Evolutionary conservation across 2,113 vertebrate genomes (phyloP).

Genomic region (Atherinomorus stipes): DNA sequence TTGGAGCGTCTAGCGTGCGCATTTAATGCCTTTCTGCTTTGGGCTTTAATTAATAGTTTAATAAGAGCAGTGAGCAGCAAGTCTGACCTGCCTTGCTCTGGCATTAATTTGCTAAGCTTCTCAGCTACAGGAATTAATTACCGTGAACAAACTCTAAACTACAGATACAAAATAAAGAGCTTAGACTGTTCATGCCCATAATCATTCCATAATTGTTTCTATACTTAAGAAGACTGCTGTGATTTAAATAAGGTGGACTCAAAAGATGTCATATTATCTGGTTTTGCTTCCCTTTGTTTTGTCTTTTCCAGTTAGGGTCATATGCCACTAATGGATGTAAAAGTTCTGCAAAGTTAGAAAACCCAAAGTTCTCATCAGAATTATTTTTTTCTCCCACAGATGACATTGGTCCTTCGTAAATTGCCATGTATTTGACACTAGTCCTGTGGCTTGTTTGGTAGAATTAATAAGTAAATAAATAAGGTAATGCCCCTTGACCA

Average conservation of each 20-base stretch:
- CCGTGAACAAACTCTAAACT: conserved; percentile 59
- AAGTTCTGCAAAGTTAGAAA: neutral
- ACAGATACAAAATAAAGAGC: conserved; percentile 56
- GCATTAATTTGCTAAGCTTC: conserved; percentile 69
- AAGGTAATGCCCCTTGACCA: no score
- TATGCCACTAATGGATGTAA: neutral
- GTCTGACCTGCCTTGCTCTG: conserved; percentile 51
- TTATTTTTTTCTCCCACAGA: neutral
- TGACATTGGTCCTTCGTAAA: neutral
- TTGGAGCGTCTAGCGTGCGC: conserved; percentile 11
- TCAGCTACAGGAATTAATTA: conserved; percentile 66
- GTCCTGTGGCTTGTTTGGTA: no score
- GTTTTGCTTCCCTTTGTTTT: neutral
- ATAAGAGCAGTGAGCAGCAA: conserved; percentile 52
- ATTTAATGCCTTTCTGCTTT: conserved; percentile 46
- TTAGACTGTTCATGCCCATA: conserved; percentile 60
- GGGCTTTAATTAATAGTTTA: conserved; percentile 71
- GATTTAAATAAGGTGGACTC: conserved; percentile 11
- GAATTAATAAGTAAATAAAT: no score
- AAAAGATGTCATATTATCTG: neutral
- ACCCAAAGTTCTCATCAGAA: neutral
- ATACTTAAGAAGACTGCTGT: conserved; percentile 9
- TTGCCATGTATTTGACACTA: no score
- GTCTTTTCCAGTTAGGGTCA: neutral
- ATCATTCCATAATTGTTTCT: conserved; percentile 45